These are phyloP conservation scores for Mustela lutreola DNA, from an alignment of 2,113 vertebrate genomes.

Conservation along the genomic window DNA sequence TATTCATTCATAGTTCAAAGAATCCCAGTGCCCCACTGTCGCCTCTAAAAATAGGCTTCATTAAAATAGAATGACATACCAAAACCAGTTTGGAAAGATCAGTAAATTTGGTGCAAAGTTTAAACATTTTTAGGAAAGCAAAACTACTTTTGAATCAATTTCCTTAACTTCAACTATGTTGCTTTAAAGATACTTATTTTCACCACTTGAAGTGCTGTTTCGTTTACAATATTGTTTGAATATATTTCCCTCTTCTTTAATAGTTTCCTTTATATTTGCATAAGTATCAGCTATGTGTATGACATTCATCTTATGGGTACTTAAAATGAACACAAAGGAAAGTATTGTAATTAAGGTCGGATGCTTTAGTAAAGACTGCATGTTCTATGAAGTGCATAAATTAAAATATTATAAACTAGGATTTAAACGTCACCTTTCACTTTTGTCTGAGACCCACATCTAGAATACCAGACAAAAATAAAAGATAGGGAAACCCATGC, in stretches of 20 bases:
- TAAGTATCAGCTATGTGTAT: not conserved
- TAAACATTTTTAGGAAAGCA: not conserved
- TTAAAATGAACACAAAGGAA: not conserved
- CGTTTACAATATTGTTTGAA: not conserved
- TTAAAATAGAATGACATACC: not conserved
- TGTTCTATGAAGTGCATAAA: not conserved
- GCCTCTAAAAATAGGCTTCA: not conserved
- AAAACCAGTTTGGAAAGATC: not conserved
- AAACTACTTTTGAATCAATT: not conserved
- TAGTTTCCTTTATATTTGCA: not conserved
- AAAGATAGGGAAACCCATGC: not conserved
- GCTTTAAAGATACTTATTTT: conserved; percentile 22
- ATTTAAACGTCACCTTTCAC: conserved; percentile 49
- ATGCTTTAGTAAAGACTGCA: not conserved
- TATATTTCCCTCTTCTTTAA: not conserved
- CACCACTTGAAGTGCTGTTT: not conserved
- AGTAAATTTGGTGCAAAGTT: not conserved
- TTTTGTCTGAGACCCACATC: not conserved
- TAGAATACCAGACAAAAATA: not conserved
- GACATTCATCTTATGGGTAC: not conserved
- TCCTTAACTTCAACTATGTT: conserved; percentile 18
- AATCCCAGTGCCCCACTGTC: not conserved
- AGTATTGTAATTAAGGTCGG: not conserved
- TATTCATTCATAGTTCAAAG: not conserved
- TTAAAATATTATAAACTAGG: conserved; percentile 19